Conservation (phyloP, 2,113 vertebrate genomes). For the Nothoprocta pentlandii region DNA sequence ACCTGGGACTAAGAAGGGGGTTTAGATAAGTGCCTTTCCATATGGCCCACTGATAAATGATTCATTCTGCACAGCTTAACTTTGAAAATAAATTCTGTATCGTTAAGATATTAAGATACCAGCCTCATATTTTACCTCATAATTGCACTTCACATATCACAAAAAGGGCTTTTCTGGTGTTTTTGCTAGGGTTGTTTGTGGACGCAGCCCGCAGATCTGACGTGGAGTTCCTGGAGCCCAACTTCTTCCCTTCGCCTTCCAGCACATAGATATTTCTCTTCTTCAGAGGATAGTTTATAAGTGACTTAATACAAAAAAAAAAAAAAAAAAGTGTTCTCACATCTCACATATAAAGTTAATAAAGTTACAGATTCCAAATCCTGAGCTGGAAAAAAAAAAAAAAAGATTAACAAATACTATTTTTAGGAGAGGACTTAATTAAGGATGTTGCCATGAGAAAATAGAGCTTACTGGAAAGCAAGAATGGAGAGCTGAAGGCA, state of each 20-base stretch:
- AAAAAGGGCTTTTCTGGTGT: constrained; percentile 11
- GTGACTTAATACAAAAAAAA: neutral
- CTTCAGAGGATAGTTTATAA: neutral
- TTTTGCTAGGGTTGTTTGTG: constrained; percentile 48
- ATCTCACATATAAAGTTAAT: neutral
- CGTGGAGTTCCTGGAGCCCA: constrained; percentile 10
- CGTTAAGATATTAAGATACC: constrained; percentile 73
- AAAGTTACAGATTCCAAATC: neutral
- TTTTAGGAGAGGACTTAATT: neutral
- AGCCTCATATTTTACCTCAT: constrained; percentile 63
- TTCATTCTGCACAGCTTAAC: constrained; percentile 69
- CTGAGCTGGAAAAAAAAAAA: neutral
- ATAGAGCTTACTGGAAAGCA: neutral
- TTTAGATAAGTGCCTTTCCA: constrained; percentile 77
- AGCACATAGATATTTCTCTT: constrained; percentile 16
- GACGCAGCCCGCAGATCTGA: constrained; percentile 7
- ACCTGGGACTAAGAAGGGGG: constrained; percentile 70
- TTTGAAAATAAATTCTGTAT: constrained; percentile 73
- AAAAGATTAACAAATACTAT: neutral
- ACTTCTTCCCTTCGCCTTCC: neutral
- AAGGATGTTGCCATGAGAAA: neutral
- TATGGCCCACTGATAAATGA: constrained; percentile 75
- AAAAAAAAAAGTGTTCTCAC: neutral
- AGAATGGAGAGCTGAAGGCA: neutral
- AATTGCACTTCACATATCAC: constrained; percentile 69